A percentile compares a stretch with the other conserved stretches of the same genome.
phyloP scores from a whole-genome alignment of 2,797 vertebrate genomes.

The Lateolabrax maculatus region DNA sequence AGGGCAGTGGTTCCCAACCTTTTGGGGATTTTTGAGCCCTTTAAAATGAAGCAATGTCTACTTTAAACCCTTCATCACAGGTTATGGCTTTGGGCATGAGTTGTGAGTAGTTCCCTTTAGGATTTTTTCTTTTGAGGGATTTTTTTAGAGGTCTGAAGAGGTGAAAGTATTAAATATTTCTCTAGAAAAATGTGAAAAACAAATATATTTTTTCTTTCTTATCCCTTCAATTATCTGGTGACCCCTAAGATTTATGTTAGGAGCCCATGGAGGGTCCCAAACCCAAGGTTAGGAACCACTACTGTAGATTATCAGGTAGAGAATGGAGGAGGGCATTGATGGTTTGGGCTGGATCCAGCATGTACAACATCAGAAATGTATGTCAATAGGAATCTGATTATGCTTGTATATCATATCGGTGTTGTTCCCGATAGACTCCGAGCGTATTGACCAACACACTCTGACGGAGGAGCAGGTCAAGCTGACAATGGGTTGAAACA shows the following conservation, averaged over 20 bases:
- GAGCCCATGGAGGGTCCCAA: neutral
- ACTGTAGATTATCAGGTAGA: neutral
- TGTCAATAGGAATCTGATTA: conserved; percentile 9
- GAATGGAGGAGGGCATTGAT: neutral
- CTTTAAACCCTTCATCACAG: neutral
- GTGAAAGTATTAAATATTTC: neutral
- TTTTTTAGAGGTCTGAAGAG: neutral
- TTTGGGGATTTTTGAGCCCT: neutral
- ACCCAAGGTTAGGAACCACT: neutral
- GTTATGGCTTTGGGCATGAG: neutral
- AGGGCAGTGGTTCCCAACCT: neutral
- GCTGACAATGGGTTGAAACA: neutral
- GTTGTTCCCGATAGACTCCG: neutral
- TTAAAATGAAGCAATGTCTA: neutral
- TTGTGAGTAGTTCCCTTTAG: neutral
- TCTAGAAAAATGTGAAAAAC: neutral
- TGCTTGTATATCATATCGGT: neutral
- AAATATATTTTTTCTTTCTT: neutral
- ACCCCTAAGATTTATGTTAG: neutral
- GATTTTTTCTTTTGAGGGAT: neutral
- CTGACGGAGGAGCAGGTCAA: neutral
- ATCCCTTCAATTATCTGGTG: neutral
- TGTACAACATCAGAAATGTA: neutral
- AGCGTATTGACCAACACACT: neutral
- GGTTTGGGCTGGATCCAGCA: neutral